Evolutionary conservation across 2,888 invertebrate genomes (phyloP), one percentile per base, ranked within the genome.

Genomic region (Stenurella melanura): DNA sequence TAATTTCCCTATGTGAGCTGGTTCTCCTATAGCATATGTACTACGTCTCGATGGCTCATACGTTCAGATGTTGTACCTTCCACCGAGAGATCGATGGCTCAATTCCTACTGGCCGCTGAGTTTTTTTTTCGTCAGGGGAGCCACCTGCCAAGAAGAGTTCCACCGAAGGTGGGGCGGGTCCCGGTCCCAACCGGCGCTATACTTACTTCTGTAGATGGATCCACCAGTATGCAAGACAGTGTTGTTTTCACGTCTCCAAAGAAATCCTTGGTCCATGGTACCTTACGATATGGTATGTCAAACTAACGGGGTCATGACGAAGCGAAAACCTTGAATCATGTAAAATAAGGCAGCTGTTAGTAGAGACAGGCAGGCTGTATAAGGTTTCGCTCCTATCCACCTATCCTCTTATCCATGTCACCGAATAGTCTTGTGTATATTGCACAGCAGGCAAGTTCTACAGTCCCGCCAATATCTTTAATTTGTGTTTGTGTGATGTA

Each of bases 401-500:
- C 89, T 95, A n/a, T n/a, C n/a, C n/a, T n/a, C n/a, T 95, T 80
- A 93, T 91, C 90, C 97, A 97, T 71, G 96, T 90, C 11, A 97
- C 96, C 0, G n/a, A n/a, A n/a, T n/a, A n/a, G n/a, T n/a, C n/a
- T n/a, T n/a, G 97, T 95, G 95, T 95, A 88, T 97, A 97, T 85
- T 97, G 96, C 0, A 97, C 96, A 96, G 87, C 97, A 97, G 78
- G 94, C 94, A 81, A 97, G 90, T 86, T 97, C 96, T 0, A 96
- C 96, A 7, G 95, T 95, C 6, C 96, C 95, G 0, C 97, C 97
- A 76, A 97, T 97, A 88, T 97, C 97, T 85, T 96, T 94, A 67
- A 97, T 96, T 90, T 97, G 97, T 87, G 96, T 96, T 87, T 97
- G 97, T 0, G 97, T 95, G 82, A 97, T 96, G 86, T 96, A 96